Evolutionary conservation across 2,888 invertebrate genomes (phyloP).

Genomic region (Drosophila nr. fundita): DNA sequence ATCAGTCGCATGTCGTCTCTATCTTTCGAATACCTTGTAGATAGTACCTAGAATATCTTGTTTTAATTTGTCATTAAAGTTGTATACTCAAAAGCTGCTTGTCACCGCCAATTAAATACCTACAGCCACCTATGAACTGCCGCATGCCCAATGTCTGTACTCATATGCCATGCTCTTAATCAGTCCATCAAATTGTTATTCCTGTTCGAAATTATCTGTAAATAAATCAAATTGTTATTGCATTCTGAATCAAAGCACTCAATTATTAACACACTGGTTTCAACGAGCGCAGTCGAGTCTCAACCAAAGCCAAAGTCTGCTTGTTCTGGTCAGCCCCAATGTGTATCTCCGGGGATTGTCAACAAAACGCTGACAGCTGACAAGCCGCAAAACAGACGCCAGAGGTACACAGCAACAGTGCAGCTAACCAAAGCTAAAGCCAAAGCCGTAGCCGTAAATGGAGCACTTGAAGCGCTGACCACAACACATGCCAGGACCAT

Average conservation of each 20-base stretch:
- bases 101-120: conserved; percentile 14
- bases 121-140: conserved; percentile 1
- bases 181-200: conserved; percentile 27
- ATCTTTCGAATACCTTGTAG: not conserved
- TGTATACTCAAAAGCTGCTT: not conserved
- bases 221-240: conserved; percentile 71
- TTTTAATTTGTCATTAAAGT: not conserved
- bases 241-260: conserved; percentile 52
- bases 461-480: conserved; percentile 66
- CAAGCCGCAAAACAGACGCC: conserved; percentile 63
- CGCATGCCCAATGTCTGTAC: not conserved
- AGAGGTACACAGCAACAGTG: conserved; percentile 19
- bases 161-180: conserved; percentile 9
- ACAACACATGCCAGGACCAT: conserved; percentile 42
- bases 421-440: conserved; percentile 16
- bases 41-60: not conserved
- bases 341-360: conserved; percentile 49
- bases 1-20: not conserved
- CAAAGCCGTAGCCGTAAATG: conserved; percentile 14
- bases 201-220: conserved; percentile 36
- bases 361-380: conserved; percentile 75
- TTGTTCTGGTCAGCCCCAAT: conserved; percentile 43
- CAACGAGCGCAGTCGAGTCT: conserved; percentile 17
- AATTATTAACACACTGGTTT: conserved; percentile 63
- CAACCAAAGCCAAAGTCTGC: conserved; percentile 2